A percentile compares a stretch with the other conserved stretches of the same genome.
These are phyloP conservation scores for Zhengitettix transpicula DNA, from an alignment of 2,888 invertebrate species.

Conservation along the genomic window DNA sequence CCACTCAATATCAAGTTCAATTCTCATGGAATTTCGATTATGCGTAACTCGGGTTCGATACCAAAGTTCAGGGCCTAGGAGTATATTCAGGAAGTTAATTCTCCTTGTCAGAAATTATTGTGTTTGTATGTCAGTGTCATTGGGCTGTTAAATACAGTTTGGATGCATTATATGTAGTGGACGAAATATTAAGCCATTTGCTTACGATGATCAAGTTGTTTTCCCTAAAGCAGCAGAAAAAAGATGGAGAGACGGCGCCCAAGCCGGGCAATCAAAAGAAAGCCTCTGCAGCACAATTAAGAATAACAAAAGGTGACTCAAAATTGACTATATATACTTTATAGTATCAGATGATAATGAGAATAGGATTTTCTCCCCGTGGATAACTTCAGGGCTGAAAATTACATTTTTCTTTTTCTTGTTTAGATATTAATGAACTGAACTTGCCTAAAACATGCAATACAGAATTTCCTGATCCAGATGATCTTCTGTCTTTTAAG, in stretches of 20 bases:
- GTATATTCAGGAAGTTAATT: not conserved
- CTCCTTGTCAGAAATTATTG: not conserved
- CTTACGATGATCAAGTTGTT: constrained; percentile 85
- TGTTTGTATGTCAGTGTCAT: not conserved
- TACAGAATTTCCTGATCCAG: constrained; percentile 90
- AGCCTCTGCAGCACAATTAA: constrained; percentile 89
- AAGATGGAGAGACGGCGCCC: constrained; percentile 81
- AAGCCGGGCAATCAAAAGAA: constrained; percentile 67
- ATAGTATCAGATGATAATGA: not conserved
- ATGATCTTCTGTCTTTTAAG: constrained; percentile 91
- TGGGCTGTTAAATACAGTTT: not conserved
- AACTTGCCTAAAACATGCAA: constrained; percentile 93
- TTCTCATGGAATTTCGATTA: too few relatives aligned
- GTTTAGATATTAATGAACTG: constrained; percentile 90
- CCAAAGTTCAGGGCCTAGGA: not conserved
- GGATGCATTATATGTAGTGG: not conserved
- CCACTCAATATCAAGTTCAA: too few relatives aligned
- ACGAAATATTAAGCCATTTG: not conserved
- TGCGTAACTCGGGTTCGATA: too few relatives aligned
- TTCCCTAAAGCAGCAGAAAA: constrained; percentile 95
- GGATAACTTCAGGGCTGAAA: too few relatives aligned
- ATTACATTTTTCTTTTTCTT: constrained; percentile 19
- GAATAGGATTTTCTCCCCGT: constrained; percentile 7
- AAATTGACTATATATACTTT: not conserved
- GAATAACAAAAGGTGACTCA: constrained; percentile 77